These are phyloP conservation scores for Cettia cetti DNA, from an alignment of 2,113 vertebrate genomes.

Conservation along the genomic window DNA sequence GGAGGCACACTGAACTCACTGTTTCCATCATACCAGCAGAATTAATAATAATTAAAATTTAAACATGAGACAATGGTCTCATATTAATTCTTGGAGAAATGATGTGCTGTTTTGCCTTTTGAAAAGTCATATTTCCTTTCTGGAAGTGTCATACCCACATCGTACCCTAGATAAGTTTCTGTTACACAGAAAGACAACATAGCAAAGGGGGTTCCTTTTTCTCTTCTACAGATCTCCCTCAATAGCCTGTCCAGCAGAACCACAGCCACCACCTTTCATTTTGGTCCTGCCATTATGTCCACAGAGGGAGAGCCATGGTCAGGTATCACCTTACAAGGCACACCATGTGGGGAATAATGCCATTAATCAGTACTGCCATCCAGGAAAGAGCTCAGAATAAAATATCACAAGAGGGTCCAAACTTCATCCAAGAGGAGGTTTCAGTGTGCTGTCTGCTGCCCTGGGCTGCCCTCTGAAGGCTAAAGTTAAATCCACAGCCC, in stretches of 20 bases:
- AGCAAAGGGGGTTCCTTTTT: background rate
- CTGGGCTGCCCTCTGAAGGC: slow-evolving; percentile 74
- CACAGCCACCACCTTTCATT: background rate
- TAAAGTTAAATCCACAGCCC: slow-evolving; percentile 1
- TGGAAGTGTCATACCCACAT: rapidly evolving
- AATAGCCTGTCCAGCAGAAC: background rate
- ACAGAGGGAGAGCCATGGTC: background rate
- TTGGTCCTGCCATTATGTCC: background rate
- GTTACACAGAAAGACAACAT: background rate
- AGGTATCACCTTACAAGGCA: slow-evolving; percentile 4
- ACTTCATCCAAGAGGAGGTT: slow-evolving; percentile 47
- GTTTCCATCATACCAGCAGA: slow-evolving; percentile 25
- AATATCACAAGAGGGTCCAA: slow-evolving; percentile 48
- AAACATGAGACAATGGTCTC: background rate
- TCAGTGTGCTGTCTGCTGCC: slow-evolving; percentile 38
- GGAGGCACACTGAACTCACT: background rate
- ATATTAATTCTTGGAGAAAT: background rate
- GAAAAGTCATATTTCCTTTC: background rate
- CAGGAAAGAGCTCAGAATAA: slow-evolving; percentile 64
- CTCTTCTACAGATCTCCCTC: background rate
- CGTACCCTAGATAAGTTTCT: background rate
- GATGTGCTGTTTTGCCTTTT: background rate
- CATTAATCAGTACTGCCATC: slow-evolving; percentile 55
- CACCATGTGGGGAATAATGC: slow-evolving; percentile 2
- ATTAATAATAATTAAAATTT: slow-evolving; percentile 40